Conservation (phyloP, 2,113 vertebrate genomes). For the Sinocyclocheilus grahami region DNA sequence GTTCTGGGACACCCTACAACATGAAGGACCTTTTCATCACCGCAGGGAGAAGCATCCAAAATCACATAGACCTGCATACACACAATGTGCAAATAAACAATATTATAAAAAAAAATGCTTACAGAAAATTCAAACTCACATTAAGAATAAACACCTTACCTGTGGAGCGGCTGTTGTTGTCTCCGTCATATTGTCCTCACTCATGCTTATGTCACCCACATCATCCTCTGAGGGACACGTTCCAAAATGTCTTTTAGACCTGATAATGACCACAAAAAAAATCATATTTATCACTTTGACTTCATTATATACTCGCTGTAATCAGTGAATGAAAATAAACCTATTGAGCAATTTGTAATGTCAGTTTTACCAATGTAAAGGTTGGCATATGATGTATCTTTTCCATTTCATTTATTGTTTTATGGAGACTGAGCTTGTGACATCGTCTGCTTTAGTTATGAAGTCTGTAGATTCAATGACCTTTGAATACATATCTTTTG, state of each 20-base stretch:
- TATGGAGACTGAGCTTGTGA: neutral
- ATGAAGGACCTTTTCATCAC: constrained; percentile 54
- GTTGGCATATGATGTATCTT: neutral
- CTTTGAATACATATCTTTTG: neutral
- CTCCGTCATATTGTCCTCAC: constrained; percentile 63
- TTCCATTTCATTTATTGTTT: neutral
- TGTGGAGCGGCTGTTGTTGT: constrained; percentile 66
- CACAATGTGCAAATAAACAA: constrained; percentile 36
- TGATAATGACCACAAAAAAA: constrained; percentile 45
- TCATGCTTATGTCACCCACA: constrained; percentile 65
- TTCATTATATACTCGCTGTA: neutral
- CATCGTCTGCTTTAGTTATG: neutral
- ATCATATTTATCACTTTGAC: neutral
- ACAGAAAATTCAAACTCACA: neutral
- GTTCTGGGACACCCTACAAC: constrained; percentile 63
- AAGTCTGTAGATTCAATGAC: neutral
- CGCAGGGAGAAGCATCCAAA: constrained; percentile 64
- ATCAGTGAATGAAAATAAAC: neutral
- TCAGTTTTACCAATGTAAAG: neutral
- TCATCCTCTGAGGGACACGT: constrained; percentile 73
- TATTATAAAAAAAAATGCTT: neutral
- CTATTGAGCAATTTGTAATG: neutral
- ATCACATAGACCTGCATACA: constrained; percentile 75
- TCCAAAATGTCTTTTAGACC: constrained; percentile 64
- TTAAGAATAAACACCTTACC: constrained; percentile 69